Percentiles rank a stretch among this genome's conserved stretches.
Evolutionary conservation across 2,888 invertebrate species (phyloP).

Genomic region (Cinara cedri): DNA sequence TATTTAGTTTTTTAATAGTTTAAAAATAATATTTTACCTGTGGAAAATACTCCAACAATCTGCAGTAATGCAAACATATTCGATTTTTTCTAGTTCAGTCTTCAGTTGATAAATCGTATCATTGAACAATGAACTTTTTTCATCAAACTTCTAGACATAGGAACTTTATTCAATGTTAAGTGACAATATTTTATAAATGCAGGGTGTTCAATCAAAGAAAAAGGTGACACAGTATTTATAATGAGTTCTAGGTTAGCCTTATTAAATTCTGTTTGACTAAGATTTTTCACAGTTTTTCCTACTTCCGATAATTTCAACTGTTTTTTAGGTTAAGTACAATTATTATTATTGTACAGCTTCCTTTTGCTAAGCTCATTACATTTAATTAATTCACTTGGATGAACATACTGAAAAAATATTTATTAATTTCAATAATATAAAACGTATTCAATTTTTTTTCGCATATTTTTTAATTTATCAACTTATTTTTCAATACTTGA

Average conservation of each 20-base stretch:
- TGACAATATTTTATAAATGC: constrained; percentile 20
- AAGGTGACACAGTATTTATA: constrained; percentile 16
- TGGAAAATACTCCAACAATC: constrained; percentile 16
- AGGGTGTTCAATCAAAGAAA: constrained; percentile 25
- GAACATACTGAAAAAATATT: too few species aligned
- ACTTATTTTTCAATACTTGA: background rate
- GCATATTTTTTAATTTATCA: too few species aligned
- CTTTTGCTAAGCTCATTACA: too few species aligned
- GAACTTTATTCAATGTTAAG: constrained; percentile 25
- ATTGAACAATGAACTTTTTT: too few species aligned
- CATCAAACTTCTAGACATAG: constrained; percentile 15
- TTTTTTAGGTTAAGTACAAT: background rate
- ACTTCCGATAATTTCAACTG: too few species aligned
- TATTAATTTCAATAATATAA: too few species aligned
- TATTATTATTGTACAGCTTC: background rate
- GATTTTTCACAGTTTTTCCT: too few species aligned
- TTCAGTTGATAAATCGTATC: constrained; percentile 11
- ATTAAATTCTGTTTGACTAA: constrained; percentile 18
- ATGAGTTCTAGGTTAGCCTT: constrained; percentile 15
- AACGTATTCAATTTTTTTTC: background rate
- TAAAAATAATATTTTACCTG: constrained; percentile 3
- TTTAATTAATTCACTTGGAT: too few species aligned
- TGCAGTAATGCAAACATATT: too few species aligned
- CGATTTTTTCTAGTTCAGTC: background rate
- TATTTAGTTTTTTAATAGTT: constrained; percentile 9